Conservation (phyloP, 92 coral and sea anemone genomes). For the Zoanthus sociatus region DNA sequence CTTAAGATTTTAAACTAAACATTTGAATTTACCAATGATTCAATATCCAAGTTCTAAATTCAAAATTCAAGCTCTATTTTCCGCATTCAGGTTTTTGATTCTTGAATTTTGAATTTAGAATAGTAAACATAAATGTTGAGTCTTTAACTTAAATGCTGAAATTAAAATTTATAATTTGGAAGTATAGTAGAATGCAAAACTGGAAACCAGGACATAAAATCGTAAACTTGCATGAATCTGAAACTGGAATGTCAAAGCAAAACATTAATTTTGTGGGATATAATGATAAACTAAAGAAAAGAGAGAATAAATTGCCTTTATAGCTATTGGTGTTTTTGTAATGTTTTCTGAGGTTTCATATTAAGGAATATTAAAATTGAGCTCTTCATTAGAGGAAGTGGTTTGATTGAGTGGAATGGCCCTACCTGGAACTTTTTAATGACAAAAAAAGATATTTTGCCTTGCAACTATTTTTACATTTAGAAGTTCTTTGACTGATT, state of each 20-base stretch:
- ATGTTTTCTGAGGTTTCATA: background rate
- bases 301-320: background rate
- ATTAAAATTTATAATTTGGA: too few relatives aligned
- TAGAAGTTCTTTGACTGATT: too few relatives aligned
- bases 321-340: too few relatives aligned
- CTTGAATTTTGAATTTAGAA: too few relatives aligned
- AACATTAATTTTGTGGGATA: too few relatives aligned
- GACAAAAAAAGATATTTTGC: background rate
- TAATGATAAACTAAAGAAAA: background rate
- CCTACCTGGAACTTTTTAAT: background rate
- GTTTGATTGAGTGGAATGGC: background rate
- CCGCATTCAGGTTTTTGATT: too few relatives aligned
- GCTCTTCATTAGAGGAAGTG: too few relatives aligned
- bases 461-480: too few relatives aligned
- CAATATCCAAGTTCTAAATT: constrained; percentile 3
- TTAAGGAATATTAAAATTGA: background rate
- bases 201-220: background rate
- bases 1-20: background rate
- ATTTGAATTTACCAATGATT: constrained; percentile 5
- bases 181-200: background rate
- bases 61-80: background rate
- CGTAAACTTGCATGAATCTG: too few relatives aligned
- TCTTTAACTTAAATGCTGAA: too few relatives aligned
- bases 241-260: too few relatives aligned
- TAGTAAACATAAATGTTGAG: too few relatives aligned